phyloP scores from a whole-genome alignment of 2,888 invertebrate species.

The Eupithecia tripunctaria region DNA sequence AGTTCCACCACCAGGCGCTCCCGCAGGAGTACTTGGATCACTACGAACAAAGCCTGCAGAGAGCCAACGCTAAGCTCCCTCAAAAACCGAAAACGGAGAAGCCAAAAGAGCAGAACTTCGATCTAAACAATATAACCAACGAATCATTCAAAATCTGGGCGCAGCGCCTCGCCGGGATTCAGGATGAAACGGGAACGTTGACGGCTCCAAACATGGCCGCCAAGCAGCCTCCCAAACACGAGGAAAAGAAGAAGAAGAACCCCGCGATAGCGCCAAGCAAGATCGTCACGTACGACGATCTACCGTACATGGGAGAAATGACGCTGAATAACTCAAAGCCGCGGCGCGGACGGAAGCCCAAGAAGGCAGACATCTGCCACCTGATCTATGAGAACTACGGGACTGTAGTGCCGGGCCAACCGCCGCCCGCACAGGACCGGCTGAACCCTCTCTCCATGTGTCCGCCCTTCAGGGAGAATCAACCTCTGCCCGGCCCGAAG shows the following conservation, averaged over 20 bases:
- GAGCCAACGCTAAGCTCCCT: constrained; percentile 69
- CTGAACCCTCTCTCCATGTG: constrained; percentile 57
- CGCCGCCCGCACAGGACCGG: constrained; percentile 80
- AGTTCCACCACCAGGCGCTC: constrained; percentile 92
- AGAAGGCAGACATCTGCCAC: constrained; percentile 96
- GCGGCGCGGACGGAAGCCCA: constrained; percentile 93
- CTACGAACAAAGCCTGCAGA: constrained; percentile 89
- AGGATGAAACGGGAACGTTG: constrained; percentile 80
- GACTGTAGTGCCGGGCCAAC: constrained; percentile 91
- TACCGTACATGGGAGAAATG: constrained; percentile 97
- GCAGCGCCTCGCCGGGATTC: constrained; percentile 89
- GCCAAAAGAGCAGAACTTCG: constrained; percentile 71
- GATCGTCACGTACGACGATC: constrained; percentile 90
- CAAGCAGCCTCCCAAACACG: constrained; percentile 58
- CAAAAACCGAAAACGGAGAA: constrained; percentile 65
- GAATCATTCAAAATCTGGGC: constrained; percentile 90
- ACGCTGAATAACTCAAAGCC: constrained; percentile 95
- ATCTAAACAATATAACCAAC: constrained; percentile 79
- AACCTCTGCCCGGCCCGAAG: constrained; percentile 71
- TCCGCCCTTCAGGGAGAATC: constrained; percentile 59
- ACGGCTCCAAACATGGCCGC: constrained; percentile 57
- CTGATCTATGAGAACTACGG: constrained; percentile 96
- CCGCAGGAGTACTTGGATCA: constrained; percentile 92
- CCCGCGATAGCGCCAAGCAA: constrained; percentile 75
- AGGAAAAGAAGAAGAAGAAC: constrained; percentile 70